phyloP scores from a whole-genome alignment of 23 tunicate genomes.

The Botrylloides violaceus region DNA sequence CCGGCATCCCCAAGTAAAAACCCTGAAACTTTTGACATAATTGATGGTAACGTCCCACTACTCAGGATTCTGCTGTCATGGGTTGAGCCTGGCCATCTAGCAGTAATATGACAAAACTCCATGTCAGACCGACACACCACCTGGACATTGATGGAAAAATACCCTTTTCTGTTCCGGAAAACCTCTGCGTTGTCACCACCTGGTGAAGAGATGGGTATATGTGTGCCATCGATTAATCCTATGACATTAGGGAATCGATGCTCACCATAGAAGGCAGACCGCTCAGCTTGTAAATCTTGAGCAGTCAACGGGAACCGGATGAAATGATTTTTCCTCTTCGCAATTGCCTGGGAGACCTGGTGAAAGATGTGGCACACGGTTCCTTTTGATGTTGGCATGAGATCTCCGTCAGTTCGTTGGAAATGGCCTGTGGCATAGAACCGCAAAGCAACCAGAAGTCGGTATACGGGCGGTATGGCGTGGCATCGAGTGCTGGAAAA shows the following conservation, averaged over 20 bases:
- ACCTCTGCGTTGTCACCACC: conserved; percentile 40
- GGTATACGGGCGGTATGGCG: conserved; percentile 20
- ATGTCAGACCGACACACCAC: conserved; percentile 27
- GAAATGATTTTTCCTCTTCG: conserved; percentile 4
- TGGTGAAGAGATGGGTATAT: conserved; percentile 38
- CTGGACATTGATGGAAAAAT: conserved; percentile 54
- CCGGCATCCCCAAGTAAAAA: conserved; percentile 46
- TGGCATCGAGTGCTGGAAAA: neutral
- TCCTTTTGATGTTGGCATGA: conserved; percentile 10
- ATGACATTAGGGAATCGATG: conserved; percentile 37
- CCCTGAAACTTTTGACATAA: conserved; percentile 27
- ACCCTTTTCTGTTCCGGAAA: conserved; percentile 32
- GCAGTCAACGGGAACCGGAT: conserved; percentile 27
- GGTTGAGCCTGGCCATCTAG: conserved; percentile 60
- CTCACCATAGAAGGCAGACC: neutral
- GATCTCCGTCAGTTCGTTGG: conserved; percentile 28
- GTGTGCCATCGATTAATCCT: conserved; percentile 49
- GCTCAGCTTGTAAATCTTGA: neutral
- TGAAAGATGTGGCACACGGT: neutral
- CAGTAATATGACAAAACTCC: conserved; percentile 35
- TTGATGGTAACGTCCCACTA: conserved; percentile 19
- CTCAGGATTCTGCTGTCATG: conserved; percentile 52
- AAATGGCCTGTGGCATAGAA: conserved; percentile 35
- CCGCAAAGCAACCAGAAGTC: conserved; percentile 12
- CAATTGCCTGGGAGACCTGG: conserved; percentile 12